Conservation (phyloP, 92 coral and sea anemone species). For the Actinostola sp. region DNA sequence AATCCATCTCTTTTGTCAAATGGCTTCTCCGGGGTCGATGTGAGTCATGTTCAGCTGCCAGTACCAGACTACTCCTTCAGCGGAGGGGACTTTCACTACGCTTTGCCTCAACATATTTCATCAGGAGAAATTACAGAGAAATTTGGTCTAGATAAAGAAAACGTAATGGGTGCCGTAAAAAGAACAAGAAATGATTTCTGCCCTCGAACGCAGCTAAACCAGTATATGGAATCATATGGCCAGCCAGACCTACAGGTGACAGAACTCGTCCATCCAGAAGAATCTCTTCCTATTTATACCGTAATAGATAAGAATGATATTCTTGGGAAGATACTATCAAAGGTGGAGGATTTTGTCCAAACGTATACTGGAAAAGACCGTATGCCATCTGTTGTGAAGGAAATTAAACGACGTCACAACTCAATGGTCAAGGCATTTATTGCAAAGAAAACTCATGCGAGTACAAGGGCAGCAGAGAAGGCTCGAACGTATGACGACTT, state of each 20-base stretch:
- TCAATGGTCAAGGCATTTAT: slow-evolving; percentile 42
- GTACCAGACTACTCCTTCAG: slow-evolving; percentile 57
- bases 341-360: slow-evolving; percentile 48
- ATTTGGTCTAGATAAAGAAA: slow-evolving; percentile 42
- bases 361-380: slow-evolving; percentile 54
- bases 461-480: slow-evolving; percentile 46
- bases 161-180: slow-evolving; percentile 4
- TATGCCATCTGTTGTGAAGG: slow-evolving; percentile 29
- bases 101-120: slow-evolving; percentile 26
- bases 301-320: slow-evolving; percentile 51
- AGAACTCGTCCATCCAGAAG: slow-evolving; percentile 3
- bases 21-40: slow-evolving; percentile 55
- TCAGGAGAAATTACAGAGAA: slow-evolving; percentile 47
- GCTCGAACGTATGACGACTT: slow-evolving; percentile 59
- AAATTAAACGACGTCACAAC: slow-evolving; percentile 36
- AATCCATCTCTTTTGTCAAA: slow-evolving; percentile 19
- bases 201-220: slow-evolving; percentile 42
- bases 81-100: slow-evolving; percentile 43
- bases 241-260: slow-evolving; percentile 26
- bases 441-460: slow-evolving; percentile 46
- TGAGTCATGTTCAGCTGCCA: slow-evolving; percentile 52
- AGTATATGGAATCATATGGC: slow-evolving; percentile 42
- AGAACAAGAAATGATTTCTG: slow-evolving; percentile 56
- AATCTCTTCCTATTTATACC: neutral
- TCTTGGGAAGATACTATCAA: slow-evolving; percentile 39